phyloP scores from a whole-genome alignment of 2,888 invertebrate genomes.

The Volucella zonaria region DNA sequence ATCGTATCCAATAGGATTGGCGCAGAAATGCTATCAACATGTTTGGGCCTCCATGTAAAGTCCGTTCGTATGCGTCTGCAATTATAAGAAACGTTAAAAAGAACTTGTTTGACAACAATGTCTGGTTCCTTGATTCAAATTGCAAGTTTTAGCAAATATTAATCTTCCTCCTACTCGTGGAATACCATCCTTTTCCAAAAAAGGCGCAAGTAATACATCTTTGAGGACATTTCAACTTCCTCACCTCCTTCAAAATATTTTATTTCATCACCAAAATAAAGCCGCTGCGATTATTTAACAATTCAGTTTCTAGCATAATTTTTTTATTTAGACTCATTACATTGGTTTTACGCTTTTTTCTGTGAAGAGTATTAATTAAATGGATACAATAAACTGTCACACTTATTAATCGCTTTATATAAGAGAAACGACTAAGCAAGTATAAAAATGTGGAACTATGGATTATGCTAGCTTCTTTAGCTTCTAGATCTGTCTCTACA shows the following conservation, averaged over 20 bases:
- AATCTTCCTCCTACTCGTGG: slow-evolving; percentile 23
- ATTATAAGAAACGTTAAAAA: not conserved
- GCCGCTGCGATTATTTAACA: not conserved
- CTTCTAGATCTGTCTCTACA: no score
- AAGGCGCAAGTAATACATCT: not conserved
- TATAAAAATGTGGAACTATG: no score
- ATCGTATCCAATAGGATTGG: not conserved
- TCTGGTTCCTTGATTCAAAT: slow-evolving; percentile 7
- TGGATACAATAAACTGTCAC: slow-evolving; percentile 7
- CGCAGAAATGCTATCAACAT: slow-evolving; percentile 11
- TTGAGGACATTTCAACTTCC: not conserved
- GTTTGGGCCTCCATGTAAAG: slow-evolving; percentile 1
- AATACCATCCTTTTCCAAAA: slow-evolving; percentile 14
- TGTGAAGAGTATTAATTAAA: not conserved
- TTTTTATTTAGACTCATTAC: no score
- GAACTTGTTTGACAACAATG: not conserved
- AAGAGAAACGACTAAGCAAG: no score
- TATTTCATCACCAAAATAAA: not conserved
- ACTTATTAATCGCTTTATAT: not conserved
- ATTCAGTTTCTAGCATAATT: slow-evolving; percentile 3
- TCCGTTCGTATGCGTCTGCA: slow-evolving; percentile 9
- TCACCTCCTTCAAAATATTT: slow-evolving; percentile 3
- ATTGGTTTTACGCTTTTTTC: not conserved
- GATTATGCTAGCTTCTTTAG: no score
- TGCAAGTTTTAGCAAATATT: slow-evolving; percentile 5